phyloP scores from a whole-genome alignment of 2,113 vertebrate species.

The Neofelis nebulosa region DNA sequence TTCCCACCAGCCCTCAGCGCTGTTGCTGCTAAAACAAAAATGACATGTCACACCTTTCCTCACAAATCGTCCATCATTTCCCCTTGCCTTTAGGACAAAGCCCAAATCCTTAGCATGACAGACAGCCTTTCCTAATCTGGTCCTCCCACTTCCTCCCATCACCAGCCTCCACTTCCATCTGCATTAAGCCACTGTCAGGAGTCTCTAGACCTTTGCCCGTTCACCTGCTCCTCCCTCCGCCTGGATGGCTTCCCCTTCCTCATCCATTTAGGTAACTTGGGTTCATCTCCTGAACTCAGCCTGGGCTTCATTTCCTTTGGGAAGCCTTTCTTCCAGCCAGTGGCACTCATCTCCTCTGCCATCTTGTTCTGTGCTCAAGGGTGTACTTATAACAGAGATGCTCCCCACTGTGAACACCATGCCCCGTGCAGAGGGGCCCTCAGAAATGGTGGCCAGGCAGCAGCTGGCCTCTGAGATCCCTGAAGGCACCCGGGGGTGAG shows the following conservation, averaged over 20 bases:
- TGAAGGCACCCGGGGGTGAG: neutral
- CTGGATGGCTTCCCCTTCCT: neutral
- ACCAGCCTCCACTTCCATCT: neutral
- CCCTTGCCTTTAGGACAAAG: neutral
- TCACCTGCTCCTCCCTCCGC: neutral
- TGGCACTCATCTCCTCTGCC: neutral
- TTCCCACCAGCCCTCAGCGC: neutral
- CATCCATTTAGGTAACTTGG: neutral
- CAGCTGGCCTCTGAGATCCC: neutral
- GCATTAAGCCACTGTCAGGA: neutral
- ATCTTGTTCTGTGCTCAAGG: neutral
- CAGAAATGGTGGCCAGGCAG: rapidly evolving
- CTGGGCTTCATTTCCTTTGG: neutral
- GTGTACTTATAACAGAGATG: neutral
- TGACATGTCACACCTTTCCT: neutral
- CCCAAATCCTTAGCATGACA: neutral
- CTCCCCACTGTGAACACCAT: neutral
- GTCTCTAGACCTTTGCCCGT: neutral
- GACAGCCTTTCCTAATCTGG: neutral
- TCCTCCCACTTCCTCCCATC: neutral
- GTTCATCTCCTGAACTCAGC: neutral
- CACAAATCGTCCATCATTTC: too few relatives aligned
- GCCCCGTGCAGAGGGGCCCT: neutral
- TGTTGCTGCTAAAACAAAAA: neutral
- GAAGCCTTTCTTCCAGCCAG: neutral